Percentiles rank a stretch among this genome's conserved stretches.
phyloP scores from a whole-genome alignment of 1,140 invertebrate genomes.

The Cylas formicarius region DNA sequence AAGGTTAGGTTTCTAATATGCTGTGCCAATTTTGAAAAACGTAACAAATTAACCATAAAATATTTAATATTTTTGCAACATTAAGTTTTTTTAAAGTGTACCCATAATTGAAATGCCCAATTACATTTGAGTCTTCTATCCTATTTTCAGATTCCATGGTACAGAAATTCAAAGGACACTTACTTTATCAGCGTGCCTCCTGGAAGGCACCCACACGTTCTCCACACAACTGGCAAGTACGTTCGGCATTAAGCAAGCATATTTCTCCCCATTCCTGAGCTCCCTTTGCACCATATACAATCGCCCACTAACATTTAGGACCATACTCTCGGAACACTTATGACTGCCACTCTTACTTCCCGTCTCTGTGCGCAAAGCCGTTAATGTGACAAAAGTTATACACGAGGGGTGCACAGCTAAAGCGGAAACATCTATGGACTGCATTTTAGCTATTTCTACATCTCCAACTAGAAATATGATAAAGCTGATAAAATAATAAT shows the following conservation, averaged over 20 bases:
- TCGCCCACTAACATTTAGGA: constrained; percentile 92
- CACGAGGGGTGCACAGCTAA: constrained; percentile 93
- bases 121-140: too few species aligned
- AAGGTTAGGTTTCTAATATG: too few species aligned
- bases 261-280: constrained; percentile 48
- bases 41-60: too few species aligned
- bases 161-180: constrained; percentile 2
- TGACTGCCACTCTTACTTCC: constrained; percentile 40
- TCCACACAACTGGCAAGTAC: constrained; percentile 95
- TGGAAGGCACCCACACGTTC: constrained; percentile 86
- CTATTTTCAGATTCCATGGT: neutral
- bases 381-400: constrained; percentile 86
- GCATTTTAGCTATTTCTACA: constrained; percentile 67
- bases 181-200: constrained; percentile 49
- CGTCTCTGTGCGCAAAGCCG: constrained; percentile 67
- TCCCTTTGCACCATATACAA: constrained; percentile 89
- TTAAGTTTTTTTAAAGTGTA: too few species aligned
- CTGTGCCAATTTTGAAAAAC: too few species aligned
- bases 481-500: constrained; percentile 3
- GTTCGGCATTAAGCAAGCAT: constrained; percentile 77
- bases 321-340: constrained; percentile 54
- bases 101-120: too few species aligned
- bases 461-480: constrained; percentile 30
- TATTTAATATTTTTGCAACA: neutral
- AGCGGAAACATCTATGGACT: constrained; percentile 86